These are phyloP conservation scores for Thalassaphorura encarpata DNA, from an alignment of 1,140 invertebrate genomes.

Conservation along the genomic window DNA sequence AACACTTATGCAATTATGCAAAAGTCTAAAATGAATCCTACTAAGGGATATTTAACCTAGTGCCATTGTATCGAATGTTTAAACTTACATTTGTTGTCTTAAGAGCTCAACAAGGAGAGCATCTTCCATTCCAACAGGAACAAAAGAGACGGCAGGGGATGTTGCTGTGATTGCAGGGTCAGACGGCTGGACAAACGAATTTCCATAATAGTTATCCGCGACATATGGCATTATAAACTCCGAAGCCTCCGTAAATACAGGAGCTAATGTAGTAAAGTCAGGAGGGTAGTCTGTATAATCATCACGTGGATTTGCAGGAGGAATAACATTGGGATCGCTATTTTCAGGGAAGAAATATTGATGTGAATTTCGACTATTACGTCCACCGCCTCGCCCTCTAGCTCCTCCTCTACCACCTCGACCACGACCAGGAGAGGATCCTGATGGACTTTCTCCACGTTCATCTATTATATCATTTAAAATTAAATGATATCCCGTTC, in stretches of 20 bases:
- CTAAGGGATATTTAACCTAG: neutral
- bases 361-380: neutral
- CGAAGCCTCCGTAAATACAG: neutral
- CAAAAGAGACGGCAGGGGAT: too few species aligned
- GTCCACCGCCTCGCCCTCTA: neutral
- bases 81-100: slow-evolving; percentile 25
- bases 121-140: neutral
- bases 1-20: neutral
- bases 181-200: neutral
- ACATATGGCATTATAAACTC: slow-evolving; percentile 22
- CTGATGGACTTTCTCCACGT: too few species aligned
- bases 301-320: neutral
- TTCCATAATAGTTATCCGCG: neutral
- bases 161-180: too few species aligned
- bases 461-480: too few species aligned
- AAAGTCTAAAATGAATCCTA: neutral
- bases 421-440: too few species aligned
- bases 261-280: slow-evolving; percentile 12
- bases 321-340: neutral
- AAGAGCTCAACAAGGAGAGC: slow-evolving; percentile 4
- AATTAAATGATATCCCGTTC: too few species aligned
- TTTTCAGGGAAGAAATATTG: too few species aligned
- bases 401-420: neutral
- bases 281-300: slow-evolving; percentile 17
- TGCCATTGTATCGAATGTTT: neutral